phyloP scores from a whole-genome alignment of 2,888 invertebrate species.

The Brenthis ino region DNA sequence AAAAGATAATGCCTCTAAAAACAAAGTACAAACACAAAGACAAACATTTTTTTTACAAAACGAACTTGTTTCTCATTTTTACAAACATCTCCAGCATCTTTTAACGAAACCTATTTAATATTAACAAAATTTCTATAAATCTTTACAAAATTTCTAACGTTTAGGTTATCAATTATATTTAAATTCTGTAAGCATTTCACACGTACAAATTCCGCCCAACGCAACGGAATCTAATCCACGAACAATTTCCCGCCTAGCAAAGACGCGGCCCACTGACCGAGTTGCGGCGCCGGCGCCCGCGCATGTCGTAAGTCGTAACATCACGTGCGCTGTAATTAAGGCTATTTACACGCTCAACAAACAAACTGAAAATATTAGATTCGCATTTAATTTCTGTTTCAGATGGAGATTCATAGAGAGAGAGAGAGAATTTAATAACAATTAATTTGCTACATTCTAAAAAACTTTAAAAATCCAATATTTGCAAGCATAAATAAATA shows the following conservation, averaged over 20 bases:
- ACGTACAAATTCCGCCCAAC: slow-evolving; percentile 23
- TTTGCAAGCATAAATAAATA: too few species aligned
- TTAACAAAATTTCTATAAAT: too few species aligned
- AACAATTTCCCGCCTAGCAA: slow-evolving; percentile 32
- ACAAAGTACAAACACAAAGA: too few species aligned
- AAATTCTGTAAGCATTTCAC: background rate
- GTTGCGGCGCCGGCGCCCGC: slow-evolving; percentile 48
- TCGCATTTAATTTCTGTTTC: background rate
- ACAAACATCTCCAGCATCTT: too few species aligned
- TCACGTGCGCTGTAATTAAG: slow-evolving; percentile 25
- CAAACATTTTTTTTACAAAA: too few species aligned
- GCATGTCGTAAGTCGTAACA: slow-evolving; percentile 43
- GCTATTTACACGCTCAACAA: slow-evolving; percentile 2
- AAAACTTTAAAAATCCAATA: too few species aligned
- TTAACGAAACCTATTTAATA: too few species aligned
- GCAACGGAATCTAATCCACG: slow-evolving; percentile 6
- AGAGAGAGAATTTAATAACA: background rate
- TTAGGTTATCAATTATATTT: too few species aligned
- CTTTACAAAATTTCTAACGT: too few species aligned
- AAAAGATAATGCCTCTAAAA: too few species aligned
- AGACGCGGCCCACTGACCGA: slow-evolving; percentile 66
- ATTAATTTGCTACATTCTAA: background rate
- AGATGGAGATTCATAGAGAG: background rate
- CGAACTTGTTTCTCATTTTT: too few species aligned
- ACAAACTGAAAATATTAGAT: slow-evolving; percentile 2